Evolutionary conservation across 2,888 invertebrate genomes (phyloP).

Genomic region (Corbicula japonica): DNA sequence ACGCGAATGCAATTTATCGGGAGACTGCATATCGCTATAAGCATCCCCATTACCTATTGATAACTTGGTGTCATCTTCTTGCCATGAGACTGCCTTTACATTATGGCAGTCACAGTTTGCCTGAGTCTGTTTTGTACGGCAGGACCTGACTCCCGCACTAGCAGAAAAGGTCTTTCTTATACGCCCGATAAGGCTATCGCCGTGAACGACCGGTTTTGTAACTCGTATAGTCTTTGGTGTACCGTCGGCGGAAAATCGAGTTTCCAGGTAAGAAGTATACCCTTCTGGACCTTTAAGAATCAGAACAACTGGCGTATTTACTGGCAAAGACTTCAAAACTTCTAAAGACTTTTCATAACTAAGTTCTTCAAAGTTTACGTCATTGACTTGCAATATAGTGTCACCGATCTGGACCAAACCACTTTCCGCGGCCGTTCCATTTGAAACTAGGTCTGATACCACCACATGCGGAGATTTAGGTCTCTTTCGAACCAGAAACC

Average conservation of each 20-base stretch:
- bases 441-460: slow-evolving; percentile 80
- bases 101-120: slow-evolving; percentile 50
- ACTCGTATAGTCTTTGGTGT: slow-evolving; percentile 80
- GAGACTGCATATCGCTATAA: not conserved
- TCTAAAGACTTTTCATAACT: slow-evolving; percentile 80
- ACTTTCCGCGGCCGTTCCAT: slow-evolving; percentile 83
- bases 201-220: slow-evolving; percentile 75
- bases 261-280: slow-evolving; percentile 82
- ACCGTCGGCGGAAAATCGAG: slow-evolving; percentile 82
- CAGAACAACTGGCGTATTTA: slow-evolving; percentile 78
- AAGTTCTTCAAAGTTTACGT: slow-evolving; percentile 79
- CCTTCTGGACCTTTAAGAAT: slow-evolving; percentile 82
- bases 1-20: slow-evolving; percentile 18
- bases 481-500: slow-evolving; percentile 82
- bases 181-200: slow-evolving; percentile 76
- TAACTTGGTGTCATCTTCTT: slow-evolving; percentile 1
- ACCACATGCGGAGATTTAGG: slow-evolving; percentile 77
- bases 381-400: slow-evolving; percentile 83
- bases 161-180: slow-evolving; percentile 72
- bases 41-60: slow-evolving; percentile 6
- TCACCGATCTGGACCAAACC: slow-evolving; percentile 84
- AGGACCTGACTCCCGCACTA: slow-evolving; percentile 29
- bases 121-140: slow-evolving; percentile 59
- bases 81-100: not conserved
- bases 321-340: slow-evolving; percentile 76